Base-by-base conservation (phyloP, 2,797 vertebrate genomes). In the Cirrhinus molitorella region DNA sequence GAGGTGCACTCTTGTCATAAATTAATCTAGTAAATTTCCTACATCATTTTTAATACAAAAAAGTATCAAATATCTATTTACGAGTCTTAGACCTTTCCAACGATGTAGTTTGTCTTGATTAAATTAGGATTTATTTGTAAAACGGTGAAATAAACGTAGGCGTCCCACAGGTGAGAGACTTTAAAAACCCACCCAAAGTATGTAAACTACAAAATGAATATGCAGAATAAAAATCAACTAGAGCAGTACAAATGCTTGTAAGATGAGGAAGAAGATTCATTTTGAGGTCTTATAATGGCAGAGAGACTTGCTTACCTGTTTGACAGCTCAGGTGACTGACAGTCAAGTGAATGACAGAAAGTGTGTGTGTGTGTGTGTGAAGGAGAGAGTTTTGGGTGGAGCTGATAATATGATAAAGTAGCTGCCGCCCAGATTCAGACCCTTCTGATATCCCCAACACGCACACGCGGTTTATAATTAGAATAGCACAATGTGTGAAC, bases 291-390 rank as follows among this genome's bases (percentile, higher is more conserved):
- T 71, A 4, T 51, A 28, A 72, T 51, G 25, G 14, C 17, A 72
- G 17, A 11, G 34, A 59, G 4, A 11, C 25, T 31, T 25, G 8
- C 73, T 76, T 76, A 76, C 73, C 73, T 59, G 73, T 59, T 16
- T 76, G 53, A 76, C 53, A 59, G 73, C 53, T 75, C 53, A 59
- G 53, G 1, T 57, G 51, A 43, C 12, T 57, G 21, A 74, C 8
- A 31, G 23, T 57, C 13, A 76, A 76, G 34, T 57, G 73, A 43
- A 25, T 59, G 53, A 59, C 13, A 40, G 19, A 14, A 9, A 3
- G 45, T 72, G n/a, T 23, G 66, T 70, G 65, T 14, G 65, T 67
- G 66, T 4, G 40, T 28, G 23, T 47, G 45, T 19, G 43, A 31
- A 3, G 31, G 5, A 70, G 40, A 71, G 25, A 51, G 25, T 4